Base-by-base conservation (phyloP, 2,888 invertebrate genomes). In the Xestia ashworthii region DNA sequence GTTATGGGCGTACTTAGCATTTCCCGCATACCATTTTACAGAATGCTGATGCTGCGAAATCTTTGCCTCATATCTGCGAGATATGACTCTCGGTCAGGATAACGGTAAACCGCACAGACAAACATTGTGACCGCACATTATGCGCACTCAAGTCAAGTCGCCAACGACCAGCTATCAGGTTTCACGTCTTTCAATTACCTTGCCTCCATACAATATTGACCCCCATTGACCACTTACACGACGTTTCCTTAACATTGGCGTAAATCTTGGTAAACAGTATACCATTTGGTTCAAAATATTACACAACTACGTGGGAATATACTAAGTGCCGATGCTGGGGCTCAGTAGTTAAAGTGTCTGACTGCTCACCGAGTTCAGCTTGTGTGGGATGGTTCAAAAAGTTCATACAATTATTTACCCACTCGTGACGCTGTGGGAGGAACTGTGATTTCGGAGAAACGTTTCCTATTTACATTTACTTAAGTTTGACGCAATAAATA, bases 131-230 rank as follows among this genome's bases (percentile, higher is more conserved):
- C 81, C 78, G 76, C 80, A 83, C 80, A 82, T 88, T 80, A 87
- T 78, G 80, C 64, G 74, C 74, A 76, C 55, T 87, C 64, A 78
- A 79, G 78, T 87, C 60, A 78, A 79, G 79, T 70, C 58, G 58
- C 68, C 67, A 58, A 78, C 75, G 74, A 71, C 69, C 71, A 71
- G 78, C 80, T 85, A 86, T 88, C 85, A 77, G 44, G 82, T 88
- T 88, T 80, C 83, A 78, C 62, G 69, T 82, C 84, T 85, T 81
- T 82, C 80, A 82, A 83, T 81, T 85, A 79, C 74, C 82, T 73
- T 67, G 50, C 76, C 60, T 76, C 81, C 84, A 81, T 84, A 79
- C 75, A 81, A 78, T 82, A 81, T 81, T 87, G 84, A 83, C 78
- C 81, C 76, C 73, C n/a, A 74, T 38, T 78, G 68, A 67, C 77